phyloP scores from a whole-genome alignment of 1,140 invertebrate genomes.

The Acyrthosiphon pisum region DNA sequence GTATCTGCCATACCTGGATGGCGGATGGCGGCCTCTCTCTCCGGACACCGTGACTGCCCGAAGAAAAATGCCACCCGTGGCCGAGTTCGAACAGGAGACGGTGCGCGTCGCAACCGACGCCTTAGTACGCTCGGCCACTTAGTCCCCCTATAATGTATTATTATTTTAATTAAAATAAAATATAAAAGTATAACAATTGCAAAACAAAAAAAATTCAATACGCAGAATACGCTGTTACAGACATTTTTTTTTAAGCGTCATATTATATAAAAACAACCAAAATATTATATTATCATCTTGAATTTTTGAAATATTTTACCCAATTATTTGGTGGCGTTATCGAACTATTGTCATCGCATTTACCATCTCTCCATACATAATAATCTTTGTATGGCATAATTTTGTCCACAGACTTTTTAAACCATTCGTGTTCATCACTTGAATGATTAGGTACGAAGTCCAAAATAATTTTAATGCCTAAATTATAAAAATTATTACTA shows the following conservation, averaged over 20 bases:
- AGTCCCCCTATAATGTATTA: background rate
- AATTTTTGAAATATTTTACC: slow-evolving; percentile 62
- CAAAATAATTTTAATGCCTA: slow-evolving; percentile 78
- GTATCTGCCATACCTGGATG: too few relatives aligned
- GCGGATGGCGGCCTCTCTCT: too few relatives aligned
- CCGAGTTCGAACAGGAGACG: too few relatives aligned
- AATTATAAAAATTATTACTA: background rate
- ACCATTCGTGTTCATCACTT: slow-evolving; percentile 80
- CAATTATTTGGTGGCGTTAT: slow-evolving; percentile 69
- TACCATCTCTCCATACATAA: slow-evolving; percentile 77
- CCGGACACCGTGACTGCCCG: too few relatives aligned
- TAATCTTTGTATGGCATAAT: slow-evolving; percentile 72
- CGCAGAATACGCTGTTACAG: background rate
- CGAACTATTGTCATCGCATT: slow-evolving; percentile 63
- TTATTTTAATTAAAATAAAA: background rate
- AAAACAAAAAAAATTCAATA: background rate
- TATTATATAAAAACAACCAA: background rate
- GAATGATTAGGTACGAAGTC: slow-evolving; percentile 89
- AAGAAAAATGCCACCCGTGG: too few relatives aligned
- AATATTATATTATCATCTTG: background rate
- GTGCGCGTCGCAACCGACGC: too few relatives aligned
- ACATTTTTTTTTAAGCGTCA: background rate
- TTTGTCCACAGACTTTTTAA: slow-evolving; percentile 68
- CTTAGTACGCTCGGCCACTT: too few relatives aligned
- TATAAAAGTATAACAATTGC: background rate